Conservation (phyloP, 1,140 invertebrate genomes). For the Teleogryllus occipitalis region DNA sequence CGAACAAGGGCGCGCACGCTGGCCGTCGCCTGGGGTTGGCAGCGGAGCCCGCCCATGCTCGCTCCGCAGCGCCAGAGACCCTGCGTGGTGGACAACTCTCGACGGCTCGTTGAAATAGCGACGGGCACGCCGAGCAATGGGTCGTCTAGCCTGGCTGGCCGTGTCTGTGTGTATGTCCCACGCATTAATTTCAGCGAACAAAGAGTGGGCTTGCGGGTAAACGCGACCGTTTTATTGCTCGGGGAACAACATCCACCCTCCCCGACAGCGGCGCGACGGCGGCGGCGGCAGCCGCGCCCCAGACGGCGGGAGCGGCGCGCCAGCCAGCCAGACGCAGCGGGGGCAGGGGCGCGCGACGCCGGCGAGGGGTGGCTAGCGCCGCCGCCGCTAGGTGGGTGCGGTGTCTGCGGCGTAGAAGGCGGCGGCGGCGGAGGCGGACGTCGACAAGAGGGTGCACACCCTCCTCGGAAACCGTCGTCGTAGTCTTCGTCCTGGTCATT, state of each 20-base stretch:
- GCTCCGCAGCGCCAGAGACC: no score
- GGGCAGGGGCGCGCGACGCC: neutral
- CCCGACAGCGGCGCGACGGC: neutral
- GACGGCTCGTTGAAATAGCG: neutral
- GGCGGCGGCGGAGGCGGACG: no score
- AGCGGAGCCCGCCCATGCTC: no score
- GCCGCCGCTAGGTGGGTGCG: neutral
- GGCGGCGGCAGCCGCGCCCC: no score
- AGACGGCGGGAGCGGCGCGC: neutral
- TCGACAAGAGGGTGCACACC: no score
- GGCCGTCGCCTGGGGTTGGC: no score
- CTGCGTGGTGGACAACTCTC: no score
- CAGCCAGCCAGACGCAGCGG: neutral
- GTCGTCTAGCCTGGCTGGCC: neutral
- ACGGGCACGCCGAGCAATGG: neutral
- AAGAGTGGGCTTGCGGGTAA: constrained; percentile 3
- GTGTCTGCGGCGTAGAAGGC: no score
- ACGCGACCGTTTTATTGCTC: constrained; percentile 3
- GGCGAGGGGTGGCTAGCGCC: neutral
- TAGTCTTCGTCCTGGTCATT: no score
- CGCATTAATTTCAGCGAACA: constrained; percentile 4
- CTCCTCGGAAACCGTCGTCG: no score
- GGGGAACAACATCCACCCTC: neutral
- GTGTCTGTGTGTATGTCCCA: neutral
- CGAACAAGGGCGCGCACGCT: no score